Evolutionary conservation across 2,113 vertebrate species (phyloP).

Genomic region (Pungitius pungitius): DNA sequence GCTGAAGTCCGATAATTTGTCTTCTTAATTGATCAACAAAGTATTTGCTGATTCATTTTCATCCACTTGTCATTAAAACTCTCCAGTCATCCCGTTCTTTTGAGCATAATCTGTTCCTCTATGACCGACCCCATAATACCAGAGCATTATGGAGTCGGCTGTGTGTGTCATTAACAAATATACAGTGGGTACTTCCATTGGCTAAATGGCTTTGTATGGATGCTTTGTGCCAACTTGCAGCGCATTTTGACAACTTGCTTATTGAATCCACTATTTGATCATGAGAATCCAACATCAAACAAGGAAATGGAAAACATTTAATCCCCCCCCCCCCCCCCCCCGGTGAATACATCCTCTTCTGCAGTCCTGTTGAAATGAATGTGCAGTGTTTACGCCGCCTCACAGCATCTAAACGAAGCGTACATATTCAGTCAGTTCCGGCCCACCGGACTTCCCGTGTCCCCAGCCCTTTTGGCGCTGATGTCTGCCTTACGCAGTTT

Average conservation of each 20-base stretch:
- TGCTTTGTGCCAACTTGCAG: neutral
- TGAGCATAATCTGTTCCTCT: neutral
- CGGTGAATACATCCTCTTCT: neutral
- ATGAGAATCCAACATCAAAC: neutral
- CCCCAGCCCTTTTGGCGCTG: slow-evolving; percentile 46
- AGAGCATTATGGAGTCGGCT: neutral
- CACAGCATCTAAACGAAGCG: slow-evolving; percentile 33
- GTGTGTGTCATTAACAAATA: neutral
- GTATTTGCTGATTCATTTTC: neutral
- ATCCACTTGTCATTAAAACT: neutral
- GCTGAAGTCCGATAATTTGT: neutral
- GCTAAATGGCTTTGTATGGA: neutral
- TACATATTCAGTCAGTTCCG: slow-evolving; percentile 44
- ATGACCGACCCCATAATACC: too few species aligned
- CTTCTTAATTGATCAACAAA: neutral
- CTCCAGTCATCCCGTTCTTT: neutral
- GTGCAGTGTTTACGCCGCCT: slow-evolving; percentile 42
- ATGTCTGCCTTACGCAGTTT: slow-evolving; percentile 54
- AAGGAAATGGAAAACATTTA: neutral
- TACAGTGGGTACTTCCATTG: neutral
- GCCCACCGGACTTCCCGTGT: slow-evolving; percentile 48
- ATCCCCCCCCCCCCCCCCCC: neutral
- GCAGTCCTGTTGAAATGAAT: slow-evolving; percentile 8
- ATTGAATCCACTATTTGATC: neutral
- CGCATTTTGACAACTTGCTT: too few species aligned